phyloP scores from a whole-genome alignment of 1,140 invertebrate genomes.

The Saccostrea cuccullata region DNA sequence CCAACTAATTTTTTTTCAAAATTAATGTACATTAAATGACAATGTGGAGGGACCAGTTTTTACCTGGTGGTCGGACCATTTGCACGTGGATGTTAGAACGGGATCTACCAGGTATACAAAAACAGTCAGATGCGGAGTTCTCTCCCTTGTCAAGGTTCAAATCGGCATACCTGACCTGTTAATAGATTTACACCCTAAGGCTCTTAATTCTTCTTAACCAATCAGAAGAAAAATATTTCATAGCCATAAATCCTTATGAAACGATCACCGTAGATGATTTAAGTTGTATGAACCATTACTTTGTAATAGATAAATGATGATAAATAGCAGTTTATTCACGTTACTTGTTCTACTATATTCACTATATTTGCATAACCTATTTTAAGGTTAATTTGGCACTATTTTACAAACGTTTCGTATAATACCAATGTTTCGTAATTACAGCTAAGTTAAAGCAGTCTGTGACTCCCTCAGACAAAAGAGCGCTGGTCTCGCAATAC shows the following conservation, averaged over 20 bases:
- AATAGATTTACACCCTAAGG: not conserved
- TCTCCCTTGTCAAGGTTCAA: conserved; percentile 1
- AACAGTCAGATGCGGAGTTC: not conserved
- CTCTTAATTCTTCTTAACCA: not conserved
- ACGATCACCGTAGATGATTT: not conserved
- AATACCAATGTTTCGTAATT: not conserved
- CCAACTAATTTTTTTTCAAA: no score
- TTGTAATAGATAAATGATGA: no score
- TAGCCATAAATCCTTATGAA: not conserved
- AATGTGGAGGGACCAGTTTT: no score
- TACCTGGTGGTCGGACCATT: not conserved
- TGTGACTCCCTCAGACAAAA: conserved; percentile 83
- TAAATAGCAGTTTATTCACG: no score
- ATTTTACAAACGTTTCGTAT: not conserved
- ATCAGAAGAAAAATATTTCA: not conserved
- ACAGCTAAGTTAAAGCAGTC: conserved; percentile 71
- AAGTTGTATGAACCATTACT: no score
- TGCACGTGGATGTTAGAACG: not conserved
- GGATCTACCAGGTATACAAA: not conserved
- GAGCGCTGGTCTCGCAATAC: conserved; percentile 75
- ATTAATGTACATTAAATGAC: no score
- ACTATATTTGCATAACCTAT: no score
- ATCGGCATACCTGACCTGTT: conserved; percentile 2
- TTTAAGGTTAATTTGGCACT: no score
- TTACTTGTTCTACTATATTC: no score